phyloP scores from a whole-genome alignment of 2,113 vertebrate genomes.

The Cricetomys ansorgei region DNA sequence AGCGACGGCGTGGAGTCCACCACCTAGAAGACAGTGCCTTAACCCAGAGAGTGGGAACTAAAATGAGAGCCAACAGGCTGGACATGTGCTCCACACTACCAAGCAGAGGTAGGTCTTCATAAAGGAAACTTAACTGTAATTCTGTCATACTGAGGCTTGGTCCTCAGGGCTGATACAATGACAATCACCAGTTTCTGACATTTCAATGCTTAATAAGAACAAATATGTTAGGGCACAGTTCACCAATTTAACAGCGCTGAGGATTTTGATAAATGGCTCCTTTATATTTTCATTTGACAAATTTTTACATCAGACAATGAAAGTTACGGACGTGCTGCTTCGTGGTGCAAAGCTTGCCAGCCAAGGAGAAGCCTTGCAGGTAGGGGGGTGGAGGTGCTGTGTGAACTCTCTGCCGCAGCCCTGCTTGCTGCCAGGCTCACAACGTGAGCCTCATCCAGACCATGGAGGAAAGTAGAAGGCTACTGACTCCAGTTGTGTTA shows the following conservation, averaged over 20 bases:
- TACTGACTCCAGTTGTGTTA: neutral
- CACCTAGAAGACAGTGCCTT: neutral
- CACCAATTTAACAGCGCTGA: slow-evolving; percentile 68
- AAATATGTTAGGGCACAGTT: slow-evolving; percentile 62
- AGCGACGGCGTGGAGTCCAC: neutral
- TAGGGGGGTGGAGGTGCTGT: accelerated
- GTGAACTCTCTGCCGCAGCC: neutral
- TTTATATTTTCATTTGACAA: slow-evolving; percentile 76
- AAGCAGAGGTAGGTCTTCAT: neutral
- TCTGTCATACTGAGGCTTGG: neutral
- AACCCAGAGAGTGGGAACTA: neutral
- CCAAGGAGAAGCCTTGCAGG: neutral
- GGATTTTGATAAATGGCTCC: slow-evolving; percentile 77
- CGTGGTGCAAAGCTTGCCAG: neutral
- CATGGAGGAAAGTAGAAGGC: accelerated
- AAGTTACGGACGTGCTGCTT: slow-evolving; percentile 49
- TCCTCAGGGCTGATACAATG: accelerated
- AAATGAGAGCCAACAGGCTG: neutral
- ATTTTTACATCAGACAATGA: slow-evolving; percentile 68
- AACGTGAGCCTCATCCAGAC: neutral
- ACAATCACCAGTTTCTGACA: neutral
- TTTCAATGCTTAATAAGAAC: slow-evolving; percentile 68
- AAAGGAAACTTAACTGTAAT: neutral
- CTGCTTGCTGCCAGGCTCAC: neutral
- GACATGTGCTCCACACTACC: accelerated